These are phyloP conservation scores for Aphelinus atriplicis DNA, from an alignment of 1,140 invertebrate species.

Conservation along the genomic window DNA sequence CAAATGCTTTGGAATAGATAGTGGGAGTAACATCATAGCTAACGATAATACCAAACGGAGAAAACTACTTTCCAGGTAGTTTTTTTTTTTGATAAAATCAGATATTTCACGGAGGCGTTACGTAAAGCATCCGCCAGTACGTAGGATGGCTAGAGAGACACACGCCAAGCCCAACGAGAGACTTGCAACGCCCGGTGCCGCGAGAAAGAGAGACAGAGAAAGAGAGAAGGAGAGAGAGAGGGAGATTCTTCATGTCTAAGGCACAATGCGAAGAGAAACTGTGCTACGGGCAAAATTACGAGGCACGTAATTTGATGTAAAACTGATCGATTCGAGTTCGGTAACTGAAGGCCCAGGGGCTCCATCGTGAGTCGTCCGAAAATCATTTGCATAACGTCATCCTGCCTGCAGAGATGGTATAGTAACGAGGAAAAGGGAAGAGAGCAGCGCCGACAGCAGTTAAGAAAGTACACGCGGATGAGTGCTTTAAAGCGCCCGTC, in stretches of 20 bases:
- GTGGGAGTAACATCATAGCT: too few relatives aligned
- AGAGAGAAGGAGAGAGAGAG: neutral
- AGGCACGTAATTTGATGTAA: slow-evolving; percentile 40
- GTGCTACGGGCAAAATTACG: slow-evolving; percentile 34
- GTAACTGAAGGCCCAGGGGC: slow-evolving; percentile 29
- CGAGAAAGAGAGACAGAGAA: neutral
- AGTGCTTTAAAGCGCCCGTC: slow-evolving; percentile 4
- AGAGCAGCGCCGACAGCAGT: slow-evolving; percentile 1
- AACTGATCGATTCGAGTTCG: slow-evolving; percentile 38
- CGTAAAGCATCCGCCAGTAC: slow-evolving; percentile 18
- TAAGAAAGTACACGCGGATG: slow-evolving; percentile 25
- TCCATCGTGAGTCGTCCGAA: slow-evolving; percentile 35
- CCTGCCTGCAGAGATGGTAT: neutral
- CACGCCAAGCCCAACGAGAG: neutral
- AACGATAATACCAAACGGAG: too few relatives aligned
- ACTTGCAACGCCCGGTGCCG: too few relatives aligned
- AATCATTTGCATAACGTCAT: slow-evolving; percentile 40
- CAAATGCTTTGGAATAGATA: too few relatives aligned
- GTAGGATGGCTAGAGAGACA: slow-evolving; percentile 6
- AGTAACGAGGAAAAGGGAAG: slow-evolving; percentile 19
- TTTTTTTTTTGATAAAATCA: slow-evolving; percentile 16
- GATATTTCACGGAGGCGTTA: slow-evolving; percentile 19
- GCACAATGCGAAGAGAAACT: slow-evolving; percentile 34
- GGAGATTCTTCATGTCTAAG: slow-evolving; percentile 22
- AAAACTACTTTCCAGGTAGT: slow-evolving; percentile 13